Conservation (phyloP, 2,888 invertebrate genomes). For the Parnassius orleans region DNA sequence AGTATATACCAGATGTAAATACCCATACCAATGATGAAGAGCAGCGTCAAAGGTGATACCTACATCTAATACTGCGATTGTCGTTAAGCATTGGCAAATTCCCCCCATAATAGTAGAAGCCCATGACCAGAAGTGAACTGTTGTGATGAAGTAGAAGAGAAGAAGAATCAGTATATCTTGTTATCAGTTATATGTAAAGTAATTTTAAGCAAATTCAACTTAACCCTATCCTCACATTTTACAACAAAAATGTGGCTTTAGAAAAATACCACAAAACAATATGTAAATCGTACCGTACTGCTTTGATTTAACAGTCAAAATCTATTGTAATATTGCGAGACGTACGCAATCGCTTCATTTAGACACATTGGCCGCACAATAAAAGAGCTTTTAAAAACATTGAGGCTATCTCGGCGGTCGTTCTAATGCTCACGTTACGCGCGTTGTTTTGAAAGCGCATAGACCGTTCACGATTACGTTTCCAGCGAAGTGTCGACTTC, state of each 20-base stretch:
- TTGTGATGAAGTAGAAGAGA: too few relatives aligned
- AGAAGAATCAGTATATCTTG: too few relatives aligned
- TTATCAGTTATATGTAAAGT: too few relatives aligned
- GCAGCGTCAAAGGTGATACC: too few relatives aligned
- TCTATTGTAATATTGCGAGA: conserved; percentile 5
- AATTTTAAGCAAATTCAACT: too few relatives aligned
- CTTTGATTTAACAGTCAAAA: conserved; percentile 10
- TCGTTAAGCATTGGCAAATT: too few relatives aligned
- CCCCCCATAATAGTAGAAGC: too few relatives aligned
- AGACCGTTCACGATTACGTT: conserved; percentile 73
- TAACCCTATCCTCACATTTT: too few relatives aligned
- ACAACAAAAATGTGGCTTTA: background rate
- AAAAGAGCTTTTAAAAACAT: conserved; percentile 78
- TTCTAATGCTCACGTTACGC: conserved; percentile 68
- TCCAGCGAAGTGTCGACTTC: conserved; percentile 78
- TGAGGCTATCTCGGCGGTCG: conserved; percentile 52
- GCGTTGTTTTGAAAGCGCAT: conserved; percentile 77
- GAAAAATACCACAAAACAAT: background rate
- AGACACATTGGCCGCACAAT: conserved; percentile 55
- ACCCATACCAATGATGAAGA: too few relatives aligned
- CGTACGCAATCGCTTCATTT: conserved; percentile 16
- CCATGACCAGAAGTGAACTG: too few relatives aligned
- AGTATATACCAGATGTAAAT: too few relatives aligned
- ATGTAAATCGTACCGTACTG: background rate
- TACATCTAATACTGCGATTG: too few relatives aligned